Base-by-base conservation (phyloP, 2,113 vertebrate species). In the Panurus biarmicus region DNA sequence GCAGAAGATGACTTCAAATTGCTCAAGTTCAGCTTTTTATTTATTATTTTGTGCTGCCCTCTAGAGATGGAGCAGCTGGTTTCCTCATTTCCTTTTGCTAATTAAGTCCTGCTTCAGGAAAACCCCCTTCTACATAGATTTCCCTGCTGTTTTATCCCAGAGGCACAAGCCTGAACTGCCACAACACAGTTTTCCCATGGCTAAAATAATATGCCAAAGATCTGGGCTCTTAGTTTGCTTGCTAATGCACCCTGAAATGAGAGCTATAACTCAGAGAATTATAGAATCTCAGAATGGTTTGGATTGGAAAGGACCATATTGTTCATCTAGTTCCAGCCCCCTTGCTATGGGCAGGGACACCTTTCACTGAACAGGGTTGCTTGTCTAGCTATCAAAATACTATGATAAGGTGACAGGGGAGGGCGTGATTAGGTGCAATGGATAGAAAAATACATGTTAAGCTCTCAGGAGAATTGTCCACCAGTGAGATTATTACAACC, bases 41-140 rank as follows among this genome's bases (percentile, higher is more conserved):
- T 94, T 73, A 87, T 96, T 93, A 96, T 77, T 97, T 95, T 69
- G 82, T 95, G 94, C 96, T 97, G 95, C 95, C 96, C 95, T 94
- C 96, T 97, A 95, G 87, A 92, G 95, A 85, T 90, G 44, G 89
- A 95, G 89, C 60, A 93, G 84, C 73, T 47, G 51, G 16, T 76
- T 89, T 79, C 26, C 73, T 60, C 36, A 9, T 10, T 75, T 71
- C 25, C 48, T 72, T 86, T 60, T 24, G 23, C 71, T 83, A 76
- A 65, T 73, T 58, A 66, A 79, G 20, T 35, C 31, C 58, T 38
- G 20, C 38, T 70, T 36, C 35, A 58, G 58, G 58, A 91, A 87
- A 87, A 45, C 11, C 26, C 9, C 4, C 35, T 22, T 85, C 64
- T 50, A 28, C 35, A 16, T 2, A 26, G 36, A 53, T 72, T 71